phyloP scores from a whole-genome alignment of 2,797 vertebrate genomes.

The Dallia pectoralis region DNA sequence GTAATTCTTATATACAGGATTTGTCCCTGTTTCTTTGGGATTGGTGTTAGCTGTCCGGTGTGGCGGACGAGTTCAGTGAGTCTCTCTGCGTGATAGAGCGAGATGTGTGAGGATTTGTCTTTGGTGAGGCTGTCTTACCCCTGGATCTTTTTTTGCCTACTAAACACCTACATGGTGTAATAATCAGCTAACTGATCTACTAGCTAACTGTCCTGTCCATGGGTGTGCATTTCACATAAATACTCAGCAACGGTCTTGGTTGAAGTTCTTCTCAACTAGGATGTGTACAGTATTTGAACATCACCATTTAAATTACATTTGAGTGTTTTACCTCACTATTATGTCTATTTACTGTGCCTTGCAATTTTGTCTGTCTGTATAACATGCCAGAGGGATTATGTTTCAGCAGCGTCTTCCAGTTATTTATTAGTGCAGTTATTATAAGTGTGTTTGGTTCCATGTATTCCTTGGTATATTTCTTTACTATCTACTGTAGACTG shows the following conservation, averaged over 20 bases:
- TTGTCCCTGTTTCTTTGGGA: background rate
- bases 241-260: background rate
- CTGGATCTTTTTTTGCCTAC: background rate
- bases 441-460: background rate
- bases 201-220: background rate
- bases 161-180: background rate
- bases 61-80: background rate
- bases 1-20: background rate
- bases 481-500: background rate
- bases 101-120: background rate
- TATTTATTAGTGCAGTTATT: background rate
- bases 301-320: background rate
- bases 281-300: background rate
- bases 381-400: background rate
- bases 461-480: background rate
- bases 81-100: background rate
- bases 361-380: background rate
- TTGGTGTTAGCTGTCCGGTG: background rate
- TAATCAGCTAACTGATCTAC: background rate
- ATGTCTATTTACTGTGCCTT: background rate
- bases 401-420: background rate
- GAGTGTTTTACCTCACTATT: background rate
- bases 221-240: background rate
- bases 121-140: background rate
- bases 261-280: background rate